Evolutionary conservation across 2,797 vertebrate genomes (phyloP).

Genomic region (Sphenodon punctatus): DNA sequence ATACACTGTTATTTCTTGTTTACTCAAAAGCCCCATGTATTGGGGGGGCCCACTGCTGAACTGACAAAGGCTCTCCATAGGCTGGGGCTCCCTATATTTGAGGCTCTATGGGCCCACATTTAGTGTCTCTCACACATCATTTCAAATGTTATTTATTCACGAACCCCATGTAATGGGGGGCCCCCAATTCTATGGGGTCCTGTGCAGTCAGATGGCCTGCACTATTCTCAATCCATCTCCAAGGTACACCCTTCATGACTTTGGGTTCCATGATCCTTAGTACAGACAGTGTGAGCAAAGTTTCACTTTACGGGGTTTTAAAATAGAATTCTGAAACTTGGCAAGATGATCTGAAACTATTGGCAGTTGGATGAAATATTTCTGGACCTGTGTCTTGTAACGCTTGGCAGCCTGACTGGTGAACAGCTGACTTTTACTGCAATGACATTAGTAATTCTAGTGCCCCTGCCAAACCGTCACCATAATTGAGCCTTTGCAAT

Average conservation of each 20-base stretch:
- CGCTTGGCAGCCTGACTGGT: slow-evolving; percentile 61
- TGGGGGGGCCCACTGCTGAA: too few species aligned
- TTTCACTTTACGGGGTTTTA: slow-evolving; percentile 59
- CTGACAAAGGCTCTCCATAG: too few species aligned
- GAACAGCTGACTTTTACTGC: slow-evolving; percentile 77
- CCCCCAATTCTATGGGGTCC: slow-evolving; percentile 10
- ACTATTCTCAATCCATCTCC: not conserved
- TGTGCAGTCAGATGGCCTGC: not conserved
- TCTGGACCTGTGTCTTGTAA: slow-evolving; percentile 65
- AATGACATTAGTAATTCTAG: slow-evolving; percentile 68
- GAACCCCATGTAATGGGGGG: not conserved
- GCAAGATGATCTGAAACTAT: slow-evolving; percentile 61
- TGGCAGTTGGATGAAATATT: slow-evolving; percentile 72
- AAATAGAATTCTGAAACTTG: slow-evolving; percentile 63
- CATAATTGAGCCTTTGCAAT: slow-evolving; percentile 47
- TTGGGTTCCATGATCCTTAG: slow-evolving; percentile 32
- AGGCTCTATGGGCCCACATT: too few species aligned
- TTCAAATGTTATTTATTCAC: not conserved
- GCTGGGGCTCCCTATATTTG: too few species aligned
- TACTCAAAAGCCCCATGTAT: too few species aligned
- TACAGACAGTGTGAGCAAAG: slow-evolving; percentile 33
- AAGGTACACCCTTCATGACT: too few species aligned
- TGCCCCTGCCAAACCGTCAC: slow-evolving; percentile 54
- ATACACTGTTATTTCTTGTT: too few species aligned
- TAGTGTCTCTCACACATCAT: slow-evolving; percentile 10